These are phyloP conservation scores for Eurytoma adleriae DNA, from an alignment of 2,888 invertebrate genomes.

Conservation along the genomic window DNA sequence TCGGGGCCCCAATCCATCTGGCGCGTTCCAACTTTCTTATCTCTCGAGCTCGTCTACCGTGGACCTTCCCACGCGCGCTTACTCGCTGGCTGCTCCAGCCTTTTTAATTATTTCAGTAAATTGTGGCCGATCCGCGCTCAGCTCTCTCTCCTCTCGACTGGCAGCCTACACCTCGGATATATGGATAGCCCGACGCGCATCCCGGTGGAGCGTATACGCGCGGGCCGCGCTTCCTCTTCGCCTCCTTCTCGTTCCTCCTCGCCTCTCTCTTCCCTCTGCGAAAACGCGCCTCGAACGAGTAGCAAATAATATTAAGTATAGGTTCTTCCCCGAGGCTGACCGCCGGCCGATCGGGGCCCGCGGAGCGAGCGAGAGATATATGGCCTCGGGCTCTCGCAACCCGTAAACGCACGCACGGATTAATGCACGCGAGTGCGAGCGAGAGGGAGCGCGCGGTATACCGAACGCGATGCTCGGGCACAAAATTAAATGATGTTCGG, in stretches of 20 bases:
- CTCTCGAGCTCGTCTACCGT: slow-evolving; percentile 48
- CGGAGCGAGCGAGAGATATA: slow-evolving; percentile 63
- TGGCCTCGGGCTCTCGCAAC: slow-evolving; percentile 64
- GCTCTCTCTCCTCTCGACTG: slow-evolving; percentile 6
- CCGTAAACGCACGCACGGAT: slow-evolving; percentile 60
- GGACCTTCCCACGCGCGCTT: slow-evolving; percentile 62
- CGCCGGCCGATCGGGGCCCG: slow-evolving; percentile 35
- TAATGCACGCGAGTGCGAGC: slow-evolving; percentile 53
- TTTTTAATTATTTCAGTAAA: slow-evolving; percentile 57
- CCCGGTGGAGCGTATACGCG: background rate
- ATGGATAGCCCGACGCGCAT: slow-evolving; percentile 3
- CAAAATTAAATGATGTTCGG: slow-evolving; percentile 75
- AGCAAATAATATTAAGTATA: slow-evolving; percentile 76
- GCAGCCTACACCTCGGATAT: background rate
- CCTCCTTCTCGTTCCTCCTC: slow-evolving; percentile 26
- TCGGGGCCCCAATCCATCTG: slow-evolving; percentile 49
- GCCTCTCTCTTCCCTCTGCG: slow-evolving; percentile 29
- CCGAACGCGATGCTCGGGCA: slow-evolving; percentile 59
- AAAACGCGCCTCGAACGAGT: slow-evolving; percentile 65
- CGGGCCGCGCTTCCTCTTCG: slow-evolving; percentile 35
- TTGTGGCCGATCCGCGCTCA: slow-evolving; percentile 45
- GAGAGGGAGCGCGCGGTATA: slow-evolving; percentile 39
- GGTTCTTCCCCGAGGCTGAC: slow-evolving; percentile 64
- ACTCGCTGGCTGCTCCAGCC: slow-evolving; percentile 16
- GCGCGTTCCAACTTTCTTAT: slow-evolving; percentile 32